Conservation (phyloP, 2,888 invertebrate species). For the Euplexia lucipara region DNA sequence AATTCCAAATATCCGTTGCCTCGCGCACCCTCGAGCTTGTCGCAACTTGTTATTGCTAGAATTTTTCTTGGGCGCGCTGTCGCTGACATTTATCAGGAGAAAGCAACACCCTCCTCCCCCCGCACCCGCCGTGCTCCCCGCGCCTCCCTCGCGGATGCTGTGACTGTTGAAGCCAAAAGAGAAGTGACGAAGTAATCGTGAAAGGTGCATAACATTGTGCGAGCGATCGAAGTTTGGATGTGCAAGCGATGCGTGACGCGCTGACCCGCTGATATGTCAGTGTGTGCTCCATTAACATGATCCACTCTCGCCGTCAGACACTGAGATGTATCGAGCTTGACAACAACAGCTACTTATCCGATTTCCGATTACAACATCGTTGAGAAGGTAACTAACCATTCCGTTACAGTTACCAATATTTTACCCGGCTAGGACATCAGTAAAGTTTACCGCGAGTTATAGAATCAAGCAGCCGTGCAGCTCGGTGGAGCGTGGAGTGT, state of each 20-base stretch:
- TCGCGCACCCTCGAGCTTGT: conserved; percentile 36
- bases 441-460: conserved; percentile 1
- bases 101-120: background rate
- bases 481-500: background rate
- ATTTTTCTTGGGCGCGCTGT: conserved; percentile 49
- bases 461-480: background rate
- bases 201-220: conserved; percentile 17
- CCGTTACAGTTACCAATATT: background rate
- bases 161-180: background rate
- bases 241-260: background rate
- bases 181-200: conserved; percentile 28
- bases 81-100: conserved; percentile 54
- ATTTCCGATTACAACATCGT: no score
- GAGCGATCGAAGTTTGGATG: background rate
- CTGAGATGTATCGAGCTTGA: background rate
- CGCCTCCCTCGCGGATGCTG: background rate
- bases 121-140: background rate
- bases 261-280: no score
- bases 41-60: conserved; percentile 59
- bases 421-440: background rate
- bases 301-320: background rate
- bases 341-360: background rate
- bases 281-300: background rate
- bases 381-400: no score
- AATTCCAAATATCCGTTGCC: conserved; percentile 56